Conservation (phyloP, 2,797 vertebrate genomes). For the Molossus molossus region DNA sequence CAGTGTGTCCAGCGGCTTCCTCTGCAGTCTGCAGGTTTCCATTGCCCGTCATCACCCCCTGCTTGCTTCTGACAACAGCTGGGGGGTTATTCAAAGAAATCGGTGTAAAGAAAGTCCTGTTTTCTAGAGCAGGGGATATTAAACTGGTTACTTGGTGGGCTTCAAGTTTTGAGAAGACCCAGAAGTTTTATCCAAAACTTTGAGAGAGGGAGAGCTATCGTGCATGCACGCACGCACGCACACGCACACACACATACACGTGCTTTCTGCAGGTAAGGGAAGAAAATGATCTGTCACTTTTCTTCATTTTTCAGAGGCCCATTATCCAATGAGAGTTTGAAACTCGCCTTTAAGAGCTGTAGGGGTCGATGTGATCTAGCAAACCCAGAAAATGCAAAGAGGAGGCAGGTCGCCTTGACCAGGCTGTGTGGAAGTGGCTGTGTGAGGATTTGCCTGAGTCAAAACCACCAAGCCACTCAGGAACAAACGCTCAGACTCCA, state of each 20-base stretch:
- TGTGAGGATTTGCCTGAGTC: constrained; percentile 62
- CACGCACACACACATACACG: not conserved
- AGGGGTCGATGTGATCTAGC: constrained; percentile 6
- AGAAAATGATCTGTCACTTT: not conserved
- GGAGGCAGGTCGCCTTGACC: not conserved
- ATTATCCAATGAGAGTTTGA: not conserved
- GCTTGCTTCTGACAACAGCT: not conserved
- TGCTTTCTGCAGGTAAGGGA: not conserved
- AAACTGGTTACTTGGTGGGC: not conserved
- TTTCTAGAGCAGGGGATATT: constrained; percentile 31
- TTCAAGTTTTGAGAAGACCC: not conserved
- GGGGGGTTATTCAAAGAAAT: not conserved
- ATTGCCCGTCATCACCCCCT: not conserved
- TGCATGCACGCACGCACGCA: not conserved
- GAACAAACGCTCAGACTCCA: constrained; percentile 33
- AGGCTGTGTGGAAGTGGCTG: constrained; percentile 16
- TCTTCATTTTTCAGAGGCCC: constrained; percentile 27
- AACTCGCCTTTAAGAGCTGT: not conserved
- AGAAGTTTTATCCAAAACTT: not conserved
- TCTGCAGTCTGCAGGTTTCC: not conserved
- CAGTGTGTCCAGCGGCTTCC: not conserved
- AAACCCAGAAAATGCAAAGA: not conserved
- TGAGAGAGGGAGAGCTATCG: not conserved
- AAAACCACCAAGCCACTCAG: constrained; percentile 32
- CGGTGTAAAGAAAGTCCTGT: not conserved